Evolutionary conservation across 2,797 vertebrate genomes (phyloP).

Genomic region (Esox masquinongy): DNA sequence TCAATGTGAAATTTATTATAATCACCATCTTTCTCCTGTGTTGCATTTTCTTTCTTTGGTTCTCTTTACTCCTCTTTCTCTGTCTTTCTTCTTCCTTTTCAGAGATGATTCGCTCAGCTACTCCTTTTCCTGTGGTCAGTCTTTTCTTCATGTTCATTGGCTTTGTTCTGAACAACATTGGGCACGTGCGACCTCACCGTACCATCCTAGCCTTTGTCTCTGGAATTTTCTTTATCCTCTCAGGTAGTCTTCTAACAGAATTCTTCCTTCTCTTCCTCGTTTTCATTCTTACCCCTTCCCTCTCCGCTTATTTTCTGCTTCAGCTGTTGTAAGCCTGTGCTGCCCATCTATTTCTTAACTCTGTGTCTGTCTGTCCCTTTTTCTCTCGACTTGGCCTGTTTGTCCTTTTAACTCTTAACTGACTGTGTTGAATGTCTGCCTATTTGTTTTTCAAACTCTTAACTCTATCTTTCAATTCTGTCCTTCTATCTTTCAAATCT

Average conservation of each 20-base stretch:
- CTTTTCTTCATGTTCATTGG: slow-evolving; percentile 91
- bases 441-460: too few species aligned
- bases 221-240: slow-evolving; percentile 78
- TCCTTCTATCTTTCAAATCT: not conserved
- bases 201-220: slow-evolving; percentile 88
- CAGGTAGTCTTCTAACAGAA: not conserved
- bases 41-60: not conserved
- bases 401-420: too few species aligned
- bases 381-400: too few species aligned
- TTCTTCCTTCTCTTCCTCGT: slow-evolving; percentile 3
- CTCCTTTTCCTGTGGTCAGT: slow-evolving; percentile 86
- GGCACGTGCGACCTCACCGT: slow-evolving; percentile 83
- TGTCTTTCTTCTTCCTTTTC: not conserved
- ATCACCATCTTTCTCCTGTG: not conserved
- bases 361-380: too few species aligned
- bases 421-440: too few species aligned
- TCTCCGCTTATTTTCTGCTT: not conserved
- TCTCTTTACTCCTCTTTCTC: not conserved
- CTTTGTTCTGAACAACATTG: slow-evolving; percentile 86
- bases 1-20: not conserved
- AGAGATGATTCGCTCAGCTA: slow-evolving; percentile 90
- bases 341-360: too few species aligned
- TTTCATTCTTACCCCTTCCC: not conserved
- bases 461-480: too few species aligned
- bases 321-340: too few species aligned